Conservation (phyloP, 2,113 vertebrate species). For the Turnix velox region DNA sequence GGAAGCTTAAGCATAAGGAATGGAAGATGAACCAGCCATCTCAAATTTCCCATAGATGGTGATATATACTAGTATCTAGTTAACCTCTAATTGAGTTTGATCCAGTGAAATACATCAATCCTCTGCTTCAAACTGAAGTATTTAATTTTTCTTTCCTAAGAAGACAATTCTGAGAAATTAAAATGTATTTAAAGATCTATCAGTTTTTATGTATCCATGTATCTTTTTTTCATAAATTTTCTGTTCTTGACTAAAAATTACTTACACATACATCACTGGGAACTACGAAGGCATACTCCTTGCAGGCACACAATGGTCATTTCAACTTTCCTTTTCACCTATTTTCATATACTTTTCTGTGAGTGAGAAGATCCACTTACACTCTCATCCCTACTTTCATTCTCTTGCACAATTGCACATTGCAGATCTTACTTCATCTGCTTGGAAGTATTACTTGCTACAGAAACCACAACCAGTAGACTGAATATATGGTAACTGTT, state of each 20-base stretch:
- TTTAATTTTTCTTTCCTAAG: neutral
- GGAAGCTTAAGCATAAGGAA: neutral
- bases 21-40: neutral
- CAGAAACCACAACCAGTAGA: neutral
- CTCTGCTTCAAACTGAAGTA: neutral
- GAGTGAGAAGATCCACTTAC: neutral
- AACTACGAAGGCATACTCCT: neutral
- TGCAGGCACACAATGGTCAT: neutral
- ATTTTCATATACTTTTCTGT: neutral
- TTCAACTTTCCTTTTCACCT: neutral
- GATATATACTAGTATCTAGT: neutral
- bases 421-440: neutral
- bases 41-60: neutral
- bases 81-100: neutral
- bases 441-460: neutral
- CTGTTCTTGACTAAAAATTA: neutral
- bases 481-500: neutral
- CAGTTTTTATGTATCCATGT: neutral
- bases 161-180: neutral
- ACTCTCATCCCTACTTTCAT: neutral
- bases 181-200: neutral
- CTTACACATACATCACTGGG: fast-evolving
- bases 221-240: neutral
- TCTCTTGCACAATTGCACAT: neutral
- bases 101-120: neutral